These are phyloP conservation scores for Dasysyrphus tricinctus DNA, from an alignment of 2,888 invertebrate species.

Conservation along the genomic window DNA sequence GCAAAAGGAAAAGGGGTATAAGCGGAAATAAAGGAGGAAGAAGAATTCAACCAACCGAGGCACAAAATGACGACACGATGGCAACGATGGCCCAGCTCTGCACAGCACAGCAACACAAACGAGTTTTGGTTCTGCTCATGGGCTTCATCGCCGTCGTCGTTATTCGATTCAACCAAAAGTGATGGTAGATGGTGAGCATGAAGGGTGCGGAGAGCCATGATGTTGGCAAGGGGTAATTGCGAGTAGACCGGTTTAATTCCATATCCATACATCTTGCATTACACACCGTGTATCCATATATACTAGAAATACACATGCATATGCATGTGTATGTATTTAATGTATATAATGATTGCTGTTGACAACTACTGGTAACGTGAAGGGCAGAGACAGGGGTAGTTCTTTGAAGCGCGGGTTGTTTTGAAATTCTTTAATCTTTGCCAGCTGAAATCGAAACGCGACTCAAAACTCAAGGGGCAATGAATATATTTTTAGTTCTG, in stretches of 20 bases:
- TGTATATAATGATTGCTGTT: slow-evolving; percentile 46
- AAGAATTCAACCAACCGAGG: slow-evolving; percentile 74
- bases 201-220: slow-evolving; percentile 55
- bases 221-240: slow-evolving; percentile 62
- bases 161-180: slow-evolving; percentile 62
- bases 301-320: slow-evolving; percentile 56
- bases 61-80: slow-evolving; percentile 74
- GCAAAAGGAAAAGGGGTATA: slow-evolving; percentile 61
- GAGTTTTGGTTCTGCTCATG: slow-evolving; percentile 64
- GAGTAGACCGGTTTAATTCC: slow-evolving; percentile 72
- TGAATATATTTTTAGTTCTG: slow-evolving; percentile 17
- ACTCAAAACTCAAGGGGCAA: slow-evolving; percentile 28
- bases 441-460: slow-evolving; percentile 59
- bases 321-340: slow-evolving; percentile 1
- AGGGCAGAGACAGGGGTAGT: slow-evolving; percentile 44
- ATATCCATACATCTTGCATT: slow-evolving; percentile 69
- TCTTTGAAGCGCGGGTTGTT: slow-evolving; percentile 34
- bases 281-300: slow-evolving; percentile 26
- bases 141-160: slow-evolving; percentile 53
- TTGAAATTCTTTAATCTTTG: slow-evolving; percentile 59
- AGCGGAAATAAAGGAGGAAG: slow-evolving; percentile 73
- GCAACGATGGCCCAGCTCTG: slow-evolving; percentile 60
- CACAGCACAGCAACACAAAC: slow-evolving; percentile 75
- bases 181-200: slow-evolving; percentile 57
- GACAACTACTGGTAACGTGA: slow-evolving; percentile 6